Conservation (phyloP, 2,113 vertebrate species). For the Cochlearius cochlearius region DNA sequence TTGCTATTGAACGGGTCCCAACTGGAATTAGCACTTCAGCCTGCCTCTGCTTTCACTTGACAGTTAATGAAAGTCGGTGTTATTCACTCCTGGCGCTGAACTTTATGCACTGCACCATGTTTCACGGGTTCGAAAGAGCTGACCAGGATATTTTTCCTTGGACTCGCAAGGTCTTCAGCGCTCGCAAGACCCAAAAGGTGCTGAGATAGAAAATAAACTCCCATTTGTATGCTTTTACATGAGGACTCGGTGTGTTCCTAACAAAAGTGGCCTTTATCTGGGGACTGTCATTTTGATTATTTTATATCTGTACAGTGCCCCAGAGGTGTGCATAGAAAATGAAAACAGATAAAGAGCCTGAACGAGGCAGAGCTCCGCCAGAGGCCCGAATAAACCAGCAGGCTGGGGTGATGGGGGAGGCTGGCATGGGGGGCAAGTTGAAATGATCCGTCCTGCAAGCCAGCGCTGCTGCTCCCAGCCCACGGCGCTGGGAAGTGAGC, state of each 20-base stretch:
- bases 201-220: constrained; percentile 21
- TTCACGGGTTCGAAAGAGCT: background rate
- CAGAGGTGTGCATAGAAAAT: constrained; percentile 60
- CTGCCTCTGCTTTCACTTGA: constrained; percentile 37
- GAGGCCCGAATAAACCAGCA: background rate
- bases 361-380: background rate
- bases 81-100: constrained; percentile 43
- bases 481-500: fast-evolving
- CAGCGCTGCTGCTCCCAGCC: background rate
- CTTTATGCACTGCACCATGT: background rate
- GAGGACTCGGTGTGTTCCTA: background rate
- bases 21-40: constrained; percentile 48
- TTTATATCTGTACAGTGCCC: constrained; percentile 46
- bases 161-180: background rate
- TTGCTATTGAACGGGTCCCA: constrained; percentile 62
- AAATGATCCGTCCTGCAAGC: background rate
- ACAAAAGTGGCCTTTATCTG: constrained; percentile 61
- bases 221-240: background rate
- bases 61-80: constrained; percentile 52
- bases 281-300: constrained; percentile 64
- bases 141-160: background rate
- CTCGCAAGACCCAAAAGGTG: background rate
- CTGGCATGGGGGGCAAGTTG: background rate
- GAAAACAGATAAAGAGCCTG: constrained; percentile 56
- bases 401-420: background rate